These are phyloP conservation scores for Adelges cooleyi DNA, from an alignment of 1,140 invertebrate genomes.

Conservation along the genomic window DNA sequence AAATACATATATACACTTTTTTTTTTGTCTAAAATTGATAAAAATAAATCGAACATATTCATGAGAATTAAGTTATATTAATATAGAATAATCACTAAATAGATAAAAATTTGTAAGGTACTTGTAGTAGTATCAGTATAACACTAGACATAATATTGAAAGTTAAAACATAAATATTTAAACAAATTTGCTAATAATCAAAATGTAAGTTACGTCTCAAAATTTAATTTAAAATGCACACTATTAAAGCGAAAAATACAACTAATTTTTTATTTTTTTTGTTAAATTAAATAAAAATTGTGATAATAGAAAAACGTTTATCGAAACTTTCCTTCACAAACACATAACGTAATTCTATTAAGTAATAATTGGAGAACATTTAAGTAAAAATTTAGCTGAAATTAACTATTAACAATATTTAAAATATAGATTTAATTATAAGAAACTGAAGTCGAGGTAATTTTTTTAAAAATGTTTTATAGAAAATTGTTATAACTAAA, in stretches of 20 bases:
- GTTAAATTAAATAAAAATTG: slow-evolving; percentile 12
- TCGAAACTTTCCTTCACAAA: not conserved
- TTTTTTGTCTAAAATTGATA: slow-evolving; percentile 21
- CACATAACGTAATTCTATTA: slow-evolving; percentile 2
- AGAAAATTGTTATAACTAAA: too few relatives aligned
- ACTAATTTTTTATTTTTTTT: not conserved
- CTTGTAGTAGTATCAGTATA: slow-evolving; percentile 8
- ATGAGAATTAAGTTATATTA: slow-evolving; percentile 17
- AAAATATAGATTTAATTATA: too few relatives aligned
- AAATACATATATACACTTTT: not conserved
- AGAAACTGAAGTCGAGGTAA: too few relatives aligned
- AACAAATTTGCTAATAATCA: slow-evolving; percentile 1
- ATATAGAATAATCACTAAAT: slow-evolving; percentile 12
- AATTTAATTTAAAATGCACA: slow-evolving; percentile 18
- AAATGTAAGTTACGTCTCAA: not conserved
- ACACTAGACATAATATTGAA: slow-evolving; percentile 6
- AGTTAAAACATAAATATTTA: slow-evolving; percentile 17
- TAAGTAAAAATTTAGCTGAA: not conserved
- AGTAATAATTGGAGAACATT: slow-evolving; percentile 4
- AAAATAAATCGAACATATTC: slow-evolving; percentile 12
- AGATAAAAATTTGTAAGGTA: slow-evolving; percentile 20
- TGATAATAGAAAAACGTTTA: slow-evolving; percentile 1
- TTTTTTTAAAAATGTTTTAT: too few relatives aligned
- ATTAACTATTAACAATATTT: too few relatives aligned
- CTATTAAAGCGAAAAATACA: slow-evolving; percentile 9